Percentiles rank a stretch among this genome's conserved stretches.
These are phyloP conservation scores for Scartelaos histophorus DNA, from an alignment of 2,113 vertebrate species.

Conservation along the genomic window DNA sequence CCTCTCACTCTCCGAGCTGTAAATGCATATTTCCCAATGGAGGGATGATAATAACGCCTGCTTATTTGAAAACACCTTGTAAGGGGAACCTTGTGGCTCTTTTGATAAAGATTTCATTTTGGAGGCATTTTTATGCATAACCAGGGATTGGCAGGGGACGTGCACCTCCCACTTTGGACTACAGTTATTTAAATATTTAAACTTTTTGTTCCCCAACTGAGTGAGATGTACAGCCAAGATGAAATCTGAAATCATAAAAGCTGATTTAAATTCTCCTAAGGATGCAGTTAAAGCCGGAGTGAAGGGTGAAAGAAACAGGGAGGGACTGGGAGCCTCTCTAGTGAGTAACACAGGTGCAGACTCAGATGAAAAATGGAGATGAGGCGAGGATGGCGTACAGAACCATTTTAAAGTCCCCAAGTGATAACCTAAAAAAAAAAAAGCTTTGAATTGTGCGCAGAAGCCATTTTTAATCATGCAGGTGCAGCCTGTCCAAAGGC, in stretches of 20 bases:
- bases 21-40: conserved; percentile 78
- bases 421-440: conserved; percentile 51
- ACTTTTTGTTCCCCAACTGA: conserved; percentile 19
- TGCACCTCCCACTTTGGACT: conserved; percentile 47
- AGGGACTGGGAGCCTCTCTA: conserved; percentile 41
- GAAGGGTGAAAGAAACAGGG: conserved; percentile 32
- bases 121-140: conserved; percentile 74
- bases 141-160: conserved; percentile 68
- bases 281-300: conserved; percentile 29
- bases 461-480: conserved; percentile 52
- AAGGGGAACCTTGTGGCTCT: conserved; percentile 77
- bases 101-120: conserved; percentile 78
- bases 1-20: conserved; percentile 70
- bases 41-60: conserved; percentile 74
- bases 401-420: conserved; percentile 56
- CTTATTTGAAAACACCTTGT: conserved; percentile 81
- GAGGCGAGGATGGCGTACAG: conserved; percentile 34
- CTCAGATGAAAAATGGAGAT: conserved; percentile 66
- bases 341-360: conserved; percentile 64
- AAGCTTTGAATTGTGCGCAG: conserved; percentile 23
- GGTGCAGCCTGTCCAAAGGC: conserved; percentile 46
- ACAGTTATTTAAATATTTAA: conserved; percentile 52
- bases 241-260: conserved; percentile 22
- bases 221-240: conserved; percentile 11
- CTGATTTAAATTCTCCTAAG: conserved; percentile 45